phyloP scores from a whole-genome alignment of 2,113 vertebrate genomes.

The Indicator indicator region DNA sequence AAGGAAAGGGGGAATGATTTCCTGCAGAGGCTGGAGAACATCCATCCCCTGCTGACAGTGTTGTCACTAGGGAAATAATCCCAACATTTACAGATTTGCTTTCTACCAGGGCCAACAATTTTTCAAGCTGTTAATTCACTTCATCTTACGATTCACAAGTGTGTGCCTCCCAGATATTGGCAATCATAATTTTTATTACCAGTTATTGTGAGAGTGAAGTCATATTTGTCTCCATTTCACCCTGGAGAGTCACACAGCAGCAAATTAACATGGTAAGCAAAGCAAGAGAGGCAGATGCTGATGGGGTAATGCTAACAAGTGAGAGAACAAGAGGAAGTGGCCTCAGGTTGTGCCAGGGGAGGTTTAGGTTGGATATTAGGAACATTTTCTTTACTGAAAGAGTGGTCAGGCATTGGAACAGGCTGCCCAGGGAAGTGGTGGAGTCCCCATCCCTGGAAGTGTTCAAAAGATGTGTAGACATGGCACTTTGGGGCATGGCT shows the following conservation, averaged over 20 bases:
- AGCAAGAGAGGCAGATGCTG: neutral
- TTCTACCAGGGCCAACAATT: slow-evolving; percentile 56
- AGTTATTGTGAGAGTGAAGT: slow-evolving; percentile 34
- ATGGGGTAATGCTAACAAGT: neutral
- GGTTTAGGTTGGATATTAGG: too few species aligned
- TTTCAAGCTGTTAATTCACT: slow-evolving; percentile 74
- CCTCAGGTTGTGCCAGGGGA: too few species aligned
- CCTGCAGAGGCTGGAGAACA: neutral
- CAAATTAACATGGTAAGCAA: neutral
- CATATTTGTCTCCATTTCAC: slow-evolving; percentile 42
- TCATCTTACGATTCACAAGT: slow-evolving; percentile 32
- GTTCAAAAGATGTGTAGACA: too few species aligned
- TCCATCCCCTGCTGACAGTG: neutral
- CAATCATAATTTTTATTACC: slow-evolving; percentile 72
- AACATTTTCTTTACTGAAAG: too few species aligned
- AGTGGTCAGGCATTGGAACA: too few species aligned
- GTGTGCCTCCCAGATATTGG: slow-evolving; percentile 68
- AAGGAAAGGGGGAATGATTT: neutral
- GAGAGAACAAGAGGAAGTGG: too few species aligned
- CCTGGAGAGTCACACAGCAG: slow-evolving; percentile 32
- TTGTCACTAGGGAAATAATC: slow-evolving; percentile 47
- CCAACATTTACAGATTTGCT: slow-evolving; percentile 21
- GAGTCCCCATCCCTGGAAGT: too few species aligned
- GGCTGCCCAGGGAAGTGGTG: too few species aligned
- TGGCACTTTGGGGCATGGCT: too few species aligned